Evolutionary conservation across 2,113 vertebrate species (phyloP).

Genomic region (Anoplopoma fimbria): DNA sequence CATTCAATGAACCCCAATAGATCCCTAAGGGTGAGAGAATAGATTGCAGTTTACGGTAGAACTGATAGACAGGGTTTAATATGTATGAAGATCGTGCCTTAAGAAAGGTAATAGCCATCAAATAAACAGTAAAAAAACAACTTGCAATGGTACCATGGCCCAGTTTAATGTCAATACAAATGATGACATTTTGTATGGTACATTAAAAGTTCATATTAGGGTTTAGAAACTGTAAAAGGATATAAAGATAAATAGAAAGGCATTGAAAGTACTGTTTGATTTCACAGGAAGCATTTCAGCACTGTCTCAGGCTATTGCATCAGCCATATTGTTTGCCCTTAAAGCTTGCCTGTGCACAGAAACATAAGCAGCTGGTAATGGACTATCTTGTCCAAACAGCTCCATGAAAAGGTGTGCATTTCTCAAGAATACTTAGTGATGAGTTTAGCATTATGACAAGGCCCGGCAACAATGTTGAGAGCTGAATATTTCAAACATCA

Average conservation of each 20-base stretch:
- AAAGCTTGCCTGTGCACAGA: constrained; percentile 21
- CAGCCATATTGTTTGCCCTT: not conserved
- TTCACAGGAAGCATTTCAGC: constrained; percentile 24
- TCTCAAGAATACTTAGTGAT: not conserved
- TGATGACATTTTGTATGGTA: constrained; percentile 13
- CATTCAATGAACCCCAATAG: constrained; percentile 66
- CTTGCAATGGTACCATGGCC: constrained; percentile 1
- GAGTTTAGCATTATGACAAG: not conserved
- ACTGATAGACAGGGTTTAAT: constrained; percentile 51
- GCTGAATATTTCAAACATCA: constrained; percentile 17
- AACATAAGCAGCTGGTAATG: not conserved
- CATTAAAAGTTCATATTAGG: constrained; percentile 32
- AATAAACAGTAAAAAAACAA: constrained; percentile 4
- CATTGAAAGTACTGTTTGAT: constrained; percentile 14
- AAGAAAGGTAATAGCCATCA: constrained; percentile 26
- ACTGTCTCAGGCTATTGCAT: constrained; percentile 17
- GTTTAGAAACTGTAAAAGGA: constrained; percentile 15
- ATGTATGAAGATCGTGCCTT: constrained; percentile 41
- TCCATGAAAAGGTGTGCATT: constrained; percentile 6
- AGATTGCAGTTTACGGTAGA: constrained; percentile 43
- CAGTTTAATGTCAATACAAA: constrained; percentile 21
- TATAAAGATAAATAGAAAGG: constrained; percentile 19
- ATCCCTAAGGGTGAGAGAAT: constrained; percentile 53
- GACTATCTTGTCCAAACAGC: not conserved
- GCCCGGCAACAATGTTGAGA: not conserved